phyloP scores from a whole-genome alignment of 2,797 vertebrate genomes.

The Gymnodraco acuticeps region DNA sequence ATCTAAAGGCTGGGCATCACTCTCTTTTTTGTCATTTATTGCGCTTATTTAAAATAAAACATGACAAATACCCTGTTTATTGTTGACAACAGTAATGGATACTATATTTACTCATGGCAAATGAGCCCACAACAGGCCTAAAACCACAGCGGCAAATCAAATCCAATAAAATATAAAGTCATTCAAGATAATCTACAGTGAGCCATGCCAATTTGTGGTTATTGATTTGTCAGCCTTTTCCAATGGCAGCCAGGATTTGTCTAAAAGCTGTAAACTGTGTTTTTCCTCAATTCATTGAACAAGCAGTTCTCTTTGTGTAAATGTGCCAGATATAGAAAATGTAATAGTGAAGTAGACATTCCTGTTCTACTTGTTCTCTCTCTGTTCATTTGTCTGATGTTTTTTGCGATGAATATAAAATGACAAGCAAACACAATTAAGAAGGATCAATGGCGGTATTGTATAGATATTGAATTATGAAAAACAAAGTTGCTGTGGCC shows the following conservation, averaged over 20 bases:
- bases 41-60: neutral
- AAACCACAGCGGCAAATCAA: constrained; percentile 12
- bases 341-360: neutral
- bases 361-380: neutral
- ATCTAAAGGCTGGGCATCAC: neutral
- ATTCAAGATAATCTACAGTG: constrained; percentile 32
- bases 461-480: neutral
- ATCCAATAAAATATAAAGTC: constrained; percentile 27
- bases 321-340: neutral
- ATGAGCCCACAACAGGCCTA: constrained; percentile 6
- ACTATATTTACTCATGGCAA: neutral
- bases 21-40: constrained; percentile 5
- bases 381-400: neutral
- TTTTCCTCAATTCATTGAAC: neutral
- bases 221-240: constrained; percentile 21
- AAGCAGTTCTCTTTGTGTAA: neutral
- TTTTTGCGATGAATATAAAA: neutral
- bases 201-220: constrained; percentile 9
- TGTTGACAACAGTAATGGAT: constrained; percentile 6
- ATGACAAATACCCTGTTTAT: constrained; percentile 18
- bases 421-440: neutral
- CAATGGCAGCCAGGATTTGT: constrained; percentile 11
- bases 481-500: neutral
- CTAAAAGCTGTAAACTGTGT: constrained; percentile 10
- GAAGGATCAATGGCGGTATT: neutral